These are phyloP conservation scores for Drosophila nigritarsus DNA, from an alignment of 2,888 invertebrate genomes.

Conservation along the genomic window DNA sequence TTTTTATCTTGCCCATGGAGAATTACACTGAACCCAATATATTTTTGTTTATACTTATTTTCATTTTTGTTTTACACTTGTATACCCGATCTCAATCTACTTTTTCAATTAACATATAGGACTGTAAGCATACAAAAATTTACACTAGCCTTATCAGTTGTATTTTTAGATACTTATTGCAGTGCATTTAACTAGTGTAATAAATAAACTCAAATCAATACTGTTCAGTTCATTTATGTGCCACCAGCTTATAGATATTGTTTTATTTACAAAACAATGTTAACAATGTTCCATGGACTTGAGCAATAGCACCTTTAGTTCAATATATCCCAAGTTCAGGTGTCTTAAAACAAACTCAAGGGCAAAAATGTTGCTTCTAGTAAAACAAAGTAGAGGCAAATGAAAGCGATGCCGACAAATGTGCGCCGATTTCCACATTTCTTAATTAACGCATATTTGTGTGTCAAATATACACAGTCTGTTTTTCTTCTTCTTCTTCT, in stretches of 20 bases:
- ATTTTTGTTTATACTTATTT: constrained; percentile 23
- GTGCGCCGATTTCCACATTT: constrained; percentile 33
- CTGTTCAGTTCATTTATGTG: neutral
- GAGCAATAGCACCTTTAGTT: neutral
- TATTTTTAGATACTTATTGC: constrained; percentile 46
- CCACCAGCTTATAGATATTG: no score
- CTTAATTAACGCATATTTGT: constrained; percentile 61
- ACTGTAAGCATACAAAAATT: constrained; percentile 31
- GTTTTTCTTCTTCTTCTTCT: constrained; percentile 1
- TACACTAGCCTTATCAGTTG: constrained; percentile 33
- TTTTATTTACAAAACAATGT: neutral
- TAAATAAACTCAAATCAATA: neutral
- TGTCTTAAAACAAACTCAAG: neutral
- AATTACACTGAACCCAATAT: constrained; percentile 30
- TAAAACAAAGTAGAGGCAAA: constrained; percentile 17
- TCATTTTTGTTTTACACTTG: constrained; percentile 35
- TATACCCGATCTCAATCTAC: constrained; percentile 34
- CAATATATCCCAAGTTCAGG: neutral
- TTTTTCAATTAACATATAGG: constrained; percentile 44
- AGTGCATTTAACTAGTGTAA: no score
- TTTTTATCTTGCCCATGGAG: constrained; percentile 18
- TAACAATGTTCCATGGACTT: neutral
- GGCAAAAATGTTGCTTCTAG: neutral
- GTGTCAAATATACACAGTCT: constrained; percentile 46
- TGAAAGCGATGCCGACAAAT: constrained; percentile 50